Conservation (phyloP, 2,888 invertebrate genomes). For the Trissolcus brochymenae region DNA sequence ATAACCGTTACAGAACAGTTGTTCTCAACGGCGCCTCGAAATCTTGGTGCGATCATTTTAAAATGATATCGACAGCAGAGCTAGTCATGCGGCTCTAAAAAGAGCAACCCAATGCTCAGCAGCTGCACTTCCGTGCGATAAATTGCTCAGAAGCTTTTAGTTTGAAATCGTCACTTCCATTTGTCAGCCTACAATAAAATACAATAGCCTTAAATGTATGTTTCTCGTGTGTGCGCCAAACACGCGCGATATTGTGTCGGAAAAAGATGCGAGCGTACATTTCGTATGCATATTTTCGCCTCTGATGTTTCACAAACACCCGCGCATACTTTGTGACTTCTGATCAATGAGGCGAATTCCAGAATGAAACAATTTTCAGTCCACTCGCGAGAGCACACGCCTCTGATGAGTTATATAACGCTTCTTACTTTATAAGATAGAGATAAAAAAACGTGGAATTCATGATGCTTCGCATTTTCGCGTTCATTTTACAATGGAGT, state of each 20-base stretch:
- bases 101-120: background rate
- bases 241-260: constrained; percentile 12
- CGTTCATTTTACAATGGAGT: too few species aligned
- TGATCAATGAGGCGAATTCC: too few species aligned
- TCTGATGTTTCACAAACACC: background rate
- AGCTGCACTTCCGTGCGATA: constrained; percentile 14
- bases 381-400: too few species aligned
- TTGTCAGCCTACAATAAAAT: constrained; percentile 33
- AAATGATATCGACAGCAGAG: constrained; percentile 28
- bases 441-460: too few species aligned
- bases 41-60: constrained; percentile 23
- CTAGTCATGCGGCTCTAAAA: background rate
- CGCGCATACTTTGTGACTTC: background rate
- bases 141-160: constrained; percentile 41
- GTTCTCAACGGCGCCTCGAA: constrained; percentile 22
- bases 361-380: background rate
- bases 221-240: constrained; percentile 8
- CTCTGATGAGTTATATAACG: too few species aligned
- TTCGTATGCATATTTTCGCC: too few species aligned
- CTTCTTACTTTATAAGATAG: too few species aligned
- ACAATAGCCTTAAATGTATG: constrained; percentile 14
- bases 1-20: constrained; percentile 50
- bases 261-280: background rate
- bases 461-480: too few species aligned
- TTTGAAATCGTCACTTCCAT: constrained; percentile 31